Conservation (phyloP, 2,888 invertebrate genomes). For the Drosophila monieri region DNA sequence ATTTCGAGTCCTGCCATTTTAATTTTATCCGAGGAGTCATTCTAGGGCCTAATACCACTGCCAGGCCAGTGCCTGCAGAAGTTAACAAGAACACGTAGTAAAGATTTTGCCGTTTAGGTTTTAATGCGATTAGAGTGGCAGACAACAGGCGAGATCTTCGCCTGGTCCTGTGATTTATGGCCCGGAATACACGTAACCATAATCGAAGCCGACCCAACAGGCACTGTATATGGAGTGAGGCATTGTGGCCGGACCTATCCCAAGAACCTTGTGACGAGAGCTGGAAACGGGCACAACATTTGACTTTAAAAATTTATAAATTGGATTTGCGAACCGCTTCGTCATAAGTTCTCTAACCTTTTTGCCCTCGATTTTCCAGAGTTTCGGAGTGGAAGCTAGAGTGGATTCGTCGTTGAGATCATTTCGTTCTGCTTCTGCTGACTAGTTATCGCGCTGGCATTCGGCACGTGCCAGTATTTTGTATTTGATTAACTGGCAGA, state of each 20-base stretch:
- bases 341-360: slow-evolving; percentile 70
- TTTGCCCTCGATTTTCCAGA: slow-evolving; percentile 41
- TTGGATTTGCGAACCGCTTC: slow-evolving; percentile 77
- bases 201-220: slow-evolving; percentile 56
- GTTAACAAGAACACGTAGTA: slow-evolving; percentile 77
- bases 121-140: slow-evolving; percentile 75
- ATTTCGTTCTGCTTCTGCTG: slow-evolving; percentile 6
- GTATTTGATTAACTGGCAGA: slow-evolving; percentile 73
- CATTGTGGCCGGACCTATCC: slow-evolving; percentile 8
- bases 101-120: slow-evolving; percentile 72
- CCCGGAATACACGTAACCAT: slow-evolving; percentile 44
- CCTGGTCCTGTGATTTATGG: slow-evolving; percentile 64
- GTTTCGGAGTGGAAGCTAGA: background rate
- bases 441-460: slow-evolving; percentile 46
- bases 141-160: slow-evolving; percentile 39
- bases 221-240: slow-evolving; percentile 2
- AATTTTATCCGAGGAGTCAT: slow-evolving; percentile 26
- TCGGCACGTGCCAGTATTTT: slow-evolving; percentile 69
- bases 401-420: background rate
- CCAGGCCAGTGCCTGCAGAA: slow-evolving; percentile 37
- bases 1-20: slow-evolving; percentile 2
- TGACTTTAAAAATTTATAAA: slow-evolving; percentile 74
- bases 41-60: slow-evolving; percentile 3
- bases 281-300: slow-evolving; percentile 49
- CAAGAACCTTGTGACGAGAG: slow-evolving; percentile 11